These are phyloP conservation scores for Catocala sponsa DNA, from an alignment of 2,888 invertebrate species.

Conservation along the genomic window DNA sequence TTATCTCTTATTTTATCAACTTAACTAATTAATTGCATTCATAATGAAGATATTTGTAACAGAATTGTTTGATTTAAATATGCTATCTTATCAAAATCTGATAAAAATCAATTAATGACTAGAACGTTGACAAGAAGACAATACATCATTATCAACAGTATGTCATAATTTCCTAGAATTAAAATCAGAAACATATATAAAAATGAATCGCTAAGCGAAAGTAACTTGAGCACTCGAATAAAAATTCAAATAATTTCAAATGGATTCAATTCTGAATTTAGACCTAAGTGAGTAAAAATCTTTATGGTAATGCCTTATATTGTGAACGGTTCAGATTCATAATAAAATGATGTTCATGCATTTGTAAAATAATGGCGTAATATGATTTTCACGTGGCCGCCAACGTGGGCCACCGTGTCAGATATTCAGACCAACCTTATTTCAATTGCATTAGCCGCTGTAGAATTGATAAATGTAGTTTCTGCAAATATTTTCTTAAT, in stretches of 20 bases:
- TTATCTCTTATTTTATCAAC: no score
- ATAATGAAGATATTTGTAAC: no score
- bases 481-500: slow-evolving; percentile 5
- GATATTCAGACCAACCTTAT: slow-evolving; percentile 72
- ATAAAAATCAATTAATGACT: no score
- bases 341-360: slow-evolving; percentile 74
- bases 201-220: background rate
- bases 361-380: slow-evolving; percentile 64
- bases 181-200: background rate
- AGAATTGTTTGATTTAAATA: no score
- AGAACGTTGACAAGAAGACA: no score
- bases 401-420: slow-evolving; percentile 64
- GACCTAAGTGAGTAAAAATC: slow-evolving; percentile 55
- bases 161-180: no score
- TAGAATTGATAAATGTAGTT: slow-evolving; percentile 43
- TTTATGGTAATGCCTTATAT: slow-evolving; percentile 69
- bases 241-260: slow-evolving; percentile 48
- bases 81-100: no score
- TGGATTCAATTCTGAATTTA: slow-evolving; percentile 46
- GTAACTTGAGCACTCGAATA: slow-evolving; percentile 12
- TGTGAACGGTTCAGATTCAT: slow-evolving; percentile 72
- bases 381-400: slow-evolving; percentile 72
- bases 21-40: no score
- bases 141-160: no score
- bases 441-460: slow-evolving; percentile 71